Conservation (phyloP, 2,888 invertebrate species). For the Rhabditoides inermis region DNA sequence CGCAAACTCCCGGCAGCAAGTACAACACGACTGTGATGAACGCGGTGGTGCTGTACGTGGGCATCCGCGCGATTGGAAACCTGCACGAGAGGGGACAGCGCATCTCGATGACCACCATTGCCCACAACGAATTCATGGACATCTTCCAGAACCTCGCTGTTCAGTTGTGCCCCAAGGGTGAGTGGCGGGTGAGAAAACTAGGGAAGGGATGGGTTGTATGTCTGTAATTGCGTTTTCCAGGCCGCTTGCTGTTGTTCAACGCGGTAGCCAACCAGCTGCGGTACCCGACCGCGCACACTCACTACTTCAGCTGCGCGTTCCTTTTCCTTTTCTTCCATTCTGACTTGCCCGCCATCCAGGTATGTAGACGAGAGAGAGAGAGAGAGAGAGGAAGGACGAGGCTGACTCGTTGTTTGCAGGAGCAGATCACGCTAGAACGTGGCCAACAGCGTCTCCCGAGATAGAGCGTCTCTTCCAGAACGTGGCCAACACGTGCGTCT, state of each 20-base stretch:
- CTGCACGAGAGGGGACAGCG: conserved; percentile 82
- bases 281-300: conserved; percentile 98
- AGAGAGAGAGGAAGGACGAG: too few species aligned
- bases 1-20: conserved; percentile 69
- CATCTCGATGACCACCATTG: conserved; percentile 93
- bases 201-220: too few species aligned
- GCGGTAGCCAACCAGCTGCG: conserved; percentile 96
- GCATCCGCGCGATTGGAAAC: conserved; percentile 74
- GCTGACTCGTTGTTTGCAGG: conserved; percentile 55
- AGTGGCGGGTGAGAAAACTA: too few species aligned
- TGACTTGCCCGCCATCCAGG: conserved; percentile 91
- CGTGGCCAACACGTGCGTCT: conserved; percentile 37
- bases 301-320: conserved; percentile 96
- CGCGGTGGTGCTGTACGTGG: conserved; percentile 91
- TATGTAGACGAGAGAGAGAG: too few species aligned
- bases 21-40: conserved; percentile 95
- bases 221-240: too few species aligned
- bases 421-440: conserved; percentile 37
- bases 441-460: too few species aligned
- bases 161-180: conserved; percentile 90
- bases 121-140: conserved; percentile 97
- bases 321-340: conserved; percentile 86
- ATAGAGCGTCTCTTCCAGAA: conserved; percentile 39
- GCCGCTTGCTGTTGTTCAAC: conserved; percentile 87
- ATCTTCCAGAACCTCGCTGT: conserved; percentile 98